Base-by-base conservation (phyloP, 2,888 invertebrate species). In the Nemurella pictetii region DNA sequence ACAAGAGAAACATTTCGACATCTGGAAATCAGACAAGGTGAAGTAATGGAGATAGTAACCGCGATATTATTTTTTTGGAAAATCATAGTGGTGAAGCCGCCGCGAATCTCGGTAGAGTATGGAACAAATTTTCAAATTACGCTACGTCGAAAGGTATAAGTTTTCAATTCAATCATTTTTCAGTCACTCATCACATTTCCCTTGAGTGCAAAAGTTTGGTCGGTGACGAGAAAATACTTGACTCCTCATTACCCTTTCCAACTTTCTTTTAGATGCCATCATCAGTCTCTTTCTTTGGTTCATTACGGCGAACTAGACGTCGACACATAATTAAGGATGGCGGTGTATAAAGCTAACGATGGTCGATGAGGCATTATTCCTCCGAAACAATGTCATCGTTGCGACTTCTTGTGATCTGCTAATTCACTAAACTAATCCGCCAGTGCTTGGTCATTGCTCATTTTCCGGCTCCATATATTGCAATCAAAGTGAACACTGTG, bases 251-350 rank as follows among this genome's bases (percentile, higher is more conserved):
- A 82, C 55, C 82, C 82, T 35, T 28, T 55, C 82, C 55, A 55
- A 3, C 72, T 28, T 55, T 55, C 72, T 27, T 28, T 55, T 25
- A 0, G 28, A 35, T 32, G 36, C 15, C 55, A 55, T 82, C 82
- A 82, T 82, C 82, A 82, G 82, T 55, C 82, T 72, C 82, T 72
- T 55, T 82, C 72, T 82, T 82, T 82, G 72, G 82, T 82, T 82
- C 82, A 72, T 82, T 82, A 82, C 28, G 20, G 32, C 26, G 26
- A 9, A 55, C n/a, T 15, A 25, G 55, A 55, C 20, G 82, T 82
- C 55, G 82, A 9, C 55, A 82, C 55, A 72, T 82, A 82, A 82
- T 82, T 82, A 72, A 82, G 82, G 26, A 26, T 55, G 72, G 72
- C 36, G 82, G 82, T 26, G 72, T n/a, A 36, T 29, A 82, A 15